A percentile compares a stretch with the other conserved stretches of the same genome.
Conservation (phyloP, 1,140 invertebrate species). For the Gryllus bimaculatus region DNA sequence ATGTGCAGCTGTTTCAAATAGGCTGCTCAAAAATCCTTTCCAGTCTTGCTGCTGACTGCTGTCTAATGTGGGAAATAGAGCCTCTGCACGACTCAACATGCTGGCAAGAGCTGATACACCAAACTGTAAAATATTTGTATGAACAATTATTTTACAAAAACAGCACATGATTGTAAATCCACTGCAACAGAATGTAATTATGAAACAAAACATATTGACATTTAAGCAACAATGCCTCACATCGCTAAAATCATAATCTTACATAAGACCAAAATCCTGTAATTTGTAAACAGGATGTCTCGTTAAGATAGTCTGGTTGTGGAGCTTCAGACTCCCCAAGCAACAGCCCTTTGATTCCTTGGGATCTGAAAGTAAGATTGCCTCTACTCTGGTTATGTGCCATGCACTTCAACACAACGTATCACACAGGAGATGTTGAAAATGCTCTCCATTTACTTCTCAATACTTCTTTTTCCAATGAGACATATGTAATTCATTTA, state of each 20-base stretch:
- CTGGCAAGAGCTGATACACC: constrained; percentile 12
- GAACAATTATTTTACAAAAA: not conserved
- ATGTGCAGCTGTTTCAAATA: constrained; percentile 6
- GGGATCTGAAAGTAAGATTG: too few relatives aligned
- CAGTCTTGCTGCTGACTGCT: constrained; percentile 8
- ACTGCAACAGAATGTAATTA: not conserved
- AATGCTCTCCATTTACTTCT: too few relatives aligned
- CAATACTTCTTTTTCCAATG: too few relatives aligned
- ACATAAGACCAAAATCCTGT: not conserved
- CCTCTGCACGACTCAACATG: constrained; percentile 13
- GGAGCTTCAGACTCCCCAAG: too few relatives aligned
- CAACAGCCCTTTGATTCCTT: too few relatives aligned
- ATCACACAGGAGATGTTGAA: too few relatives aligned
- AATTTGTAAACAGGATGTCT: not conserved
- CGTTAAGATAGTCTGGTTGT: not conserved
- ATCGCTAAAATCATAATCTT: too few relatives aligned
- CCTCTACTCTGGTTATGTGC: too few relatives aligned
- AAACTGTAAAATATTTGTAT: not conserved
- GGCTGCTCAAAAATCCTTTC: not conserved
- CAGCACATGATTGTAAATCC: not conserved
- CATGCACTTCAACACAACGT: too few relatives aligned
- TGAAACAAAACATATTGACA: not conserved
- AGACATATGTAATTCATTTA: too few relatives aligned
- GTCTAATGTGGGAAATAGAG: not conserved
- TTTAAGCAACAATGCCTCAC: not conserved